phyloP scores from a whole-genome alignment of 2,888 invertebrate species.

The Spodoptera picta region DNA sequence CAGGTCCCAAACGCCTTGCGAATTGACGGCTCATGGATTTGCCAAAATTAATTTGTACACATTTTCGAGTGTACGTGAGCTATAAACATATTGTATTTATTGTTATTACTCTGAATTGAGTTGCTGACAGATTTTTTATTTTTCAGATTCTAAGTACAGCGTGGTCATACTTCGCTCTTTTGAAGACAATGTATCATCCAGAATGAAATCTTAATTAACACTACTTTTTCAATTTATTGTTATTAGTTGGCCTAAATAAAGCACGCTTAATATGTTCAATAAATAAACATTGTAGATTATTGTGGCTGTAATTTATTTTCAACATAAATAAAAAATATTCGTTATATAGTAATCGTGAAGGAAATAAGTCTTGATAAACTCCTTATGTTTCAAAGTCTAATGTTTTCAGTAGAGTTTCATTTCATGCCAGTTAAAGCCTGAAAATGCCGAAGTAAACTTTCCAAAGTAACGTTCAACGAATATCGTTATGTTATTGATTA shows the following conservation, averaged over 20 bases:
- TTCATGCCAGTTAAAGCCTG: conserved; percentile 3
- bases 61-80: conserved; percentile 35
- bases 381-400: not conserved
- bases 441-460: conserved; percentile 21
- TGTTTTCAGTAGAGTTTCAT: conserved; percentile 8
- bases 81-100: not conserved
- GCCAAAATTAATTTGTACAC: conserved; percentile 29
- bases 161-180: conserved; percentile 52
- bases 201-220: conserved; percentile 12
- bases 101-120: not conserved
- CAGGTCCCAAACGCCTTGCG: conserved; percentile 41
- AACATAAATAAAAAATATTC: too few relatives aligned
- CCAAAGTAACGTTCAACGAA: not conserved
- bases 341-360: not conserved
- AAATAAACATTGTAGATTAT: conserved; percentile 17
- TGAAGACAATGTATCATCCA: conserved; percentile 38
- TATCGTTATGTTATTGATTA: not conserved
- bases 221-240: not conserved
- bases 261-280: not conserved
- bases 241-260: not conserved
- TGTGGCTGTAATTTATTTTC: conserved; percentile 1
- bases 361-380: conserved; percentile 1
- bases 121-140: not conserved
- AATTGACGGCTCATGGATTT: conserved; percentile 37
- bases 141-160: conserved; percentile 48